phyloP scores from a whole-genome alignment of 2,797 vertebrate species.

The Enteromius fasciolatus region DNA sequence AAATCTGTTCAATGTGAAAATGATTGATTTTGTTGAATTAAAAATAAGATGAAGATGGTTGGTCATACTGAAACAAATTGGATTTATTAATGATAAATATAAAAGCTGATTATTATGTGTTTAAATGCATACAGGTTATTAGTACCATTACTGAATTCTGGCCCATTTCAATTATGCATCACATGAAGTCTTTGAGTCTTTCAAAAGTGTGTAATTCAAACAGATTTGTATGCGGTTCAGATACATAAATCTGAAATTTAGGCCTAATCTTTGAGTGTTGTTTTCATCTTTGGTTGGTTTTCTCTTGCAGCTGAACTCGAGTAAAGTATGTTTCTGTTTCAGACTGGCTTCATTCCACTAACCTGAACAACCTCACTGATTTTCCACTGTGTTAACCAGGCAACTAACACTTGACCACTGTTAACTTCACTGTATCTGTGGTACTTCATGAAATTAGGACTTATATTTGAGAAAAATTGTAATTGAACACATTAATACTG shows the following conservation, averaged over 20 bases:
- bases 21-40: background rate
- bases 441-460: background rate
- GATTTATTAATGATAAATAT: background rate
- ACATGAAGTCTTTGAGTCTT: background rate
- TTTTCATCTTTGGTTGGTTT: background rate
- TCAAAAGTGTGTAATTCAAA: background rate
- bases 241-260: constrained; percentile 45
- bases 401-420: constrained; percentile 39
- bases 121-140: background rate
- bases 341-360: constrained; percentile 35
- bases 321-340: background rate
- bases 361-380: constrained; percentile 41
- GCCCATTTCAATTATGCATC: background rate
- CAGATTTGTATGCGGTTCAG: background rate
- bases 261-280: too few species aligned
- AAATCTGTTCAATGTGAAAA: background rate
- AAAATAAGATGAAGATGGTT: background rate
- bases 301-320: background rate
- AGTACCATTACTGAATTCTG: background rate
- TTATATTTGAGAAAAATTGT: background rate
- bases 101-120: background rate
- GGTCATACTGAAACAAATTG: background rate
- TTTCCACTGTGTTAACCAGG: constrained; percentile 53
- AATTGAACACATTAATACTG: background rate
- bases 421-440: constrained; percentile 13